Percentiles rank a stretch among this genome's conserved stretches.
phyloP scores from a whole-genome alignment of 2,888 invertebrate species.

The Ichneumoninae sp. region DNA sequence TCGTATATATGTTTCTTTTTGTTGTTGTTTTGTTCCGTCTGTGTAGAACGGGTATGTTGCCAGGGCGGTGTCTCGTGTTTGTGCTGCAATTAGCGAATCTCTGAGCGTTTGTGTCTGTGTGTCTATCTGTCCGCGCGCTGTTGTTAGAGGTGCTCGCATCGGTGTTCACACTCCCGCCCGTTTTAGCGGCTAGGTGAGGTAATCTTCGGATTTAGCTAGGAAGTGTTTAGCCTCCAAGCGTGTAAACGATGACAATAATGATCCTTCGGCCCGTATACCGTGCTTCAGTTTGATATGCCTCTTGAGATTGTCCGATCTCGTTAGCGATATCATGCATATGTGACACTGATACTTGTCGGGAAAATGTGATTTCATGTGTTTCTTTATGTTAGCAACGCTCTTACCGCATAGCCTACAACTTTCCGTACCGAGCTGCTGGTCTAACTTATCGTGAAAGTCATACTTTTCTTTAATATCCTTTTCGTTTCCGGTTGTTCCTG shows the following conservation, averaged over 20 bases:
- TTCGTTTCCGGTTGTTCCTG: conserved; percentile 83
- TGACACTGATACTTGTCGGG: conserved; percentile 85
- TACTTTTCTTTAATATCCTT: conserved; percentile 81
- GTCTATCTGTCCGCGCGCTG: not conserved
- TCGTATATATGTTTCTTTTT: too few relatives aligned
- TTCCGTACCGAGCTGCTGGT: conserved; percentile 80
- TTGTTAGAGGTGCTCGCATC: too few relatives aligned
- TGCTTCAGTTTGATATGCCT: conserved; percentile 85
- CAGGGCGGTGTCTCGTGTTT: not conserved
- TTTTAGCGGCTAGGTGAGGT: conserved; percentile 76
- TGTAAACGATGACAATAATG: conserved; percentile 79
- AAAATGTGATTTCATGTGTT: conserved; percentile 84
- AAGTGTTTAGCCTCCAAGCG: conserved; percentile 80
- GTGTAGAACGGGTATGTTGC: not conserved
- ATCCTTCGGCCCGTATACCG: conserved; percentile 80
- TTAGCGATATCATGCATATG: conserved; percentile 85
- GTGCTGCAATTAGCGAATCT: conserved; percentile 4
- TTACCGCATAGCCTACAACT: conserved; percentile 84
- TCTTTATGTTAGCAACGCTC: conserved; percentile 84
- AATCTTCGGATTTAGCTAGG: conserved; percentile 81
- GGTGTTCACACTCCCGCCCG: not conserved
- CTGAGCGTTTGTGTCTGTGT: not conserved
- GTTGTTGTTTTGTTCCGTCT: not conserved
- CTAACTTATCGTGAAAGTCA: conserved; percentile 81
- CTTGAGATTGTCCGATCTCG: conserved; percentile 85